phyloP scores from a whole-genome alignment of 2,888 invertebrate species.

The Apocheima hispidaria region DNA sequence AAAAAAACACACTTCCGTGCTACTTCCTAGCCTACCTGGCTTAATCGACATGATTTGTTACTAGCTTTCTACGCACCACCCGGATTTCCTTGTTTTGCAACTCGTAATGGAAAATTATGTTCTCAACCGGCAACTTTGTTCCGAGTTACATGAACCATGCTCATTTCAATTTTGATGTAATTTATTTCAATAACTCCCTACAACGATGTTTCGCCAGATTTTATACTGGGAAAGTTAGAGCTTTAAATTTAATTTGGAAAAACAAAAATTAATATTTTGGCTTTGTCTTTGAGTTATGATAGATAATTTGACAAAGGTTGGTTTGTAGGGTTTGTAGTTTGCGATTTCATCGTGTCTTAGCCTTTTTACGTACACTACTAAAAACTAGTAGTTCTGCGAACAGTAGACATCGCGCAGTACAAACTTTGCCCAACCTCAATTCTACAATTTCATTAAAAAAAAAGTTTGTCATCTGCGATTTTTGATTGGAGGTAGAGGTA shows the following conservation, averaged over 20 bases:
- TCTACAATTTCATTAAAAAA: too few species aligned
- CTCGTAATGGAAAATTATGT: slow-evolving; percentile 56
- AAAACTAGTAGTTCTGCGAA: too few species aligned
- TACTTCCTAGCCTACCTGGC: neutral
- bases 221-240: slow-evolving; percentile 17
- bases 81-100: slow-evolving; percentile 51
- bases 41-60: neutral
- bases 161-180: slow-evolving; percentile 41
- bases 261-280: slow-evolving; percentile 13
- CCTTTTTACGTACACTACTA: neutral
- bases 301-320: slow-evolving; percentile 11
- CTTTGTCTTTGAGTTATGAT: slow-evolving; percentile 20
- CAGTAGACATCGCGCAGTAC: neutral
- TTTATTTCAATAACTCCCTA: slow-evolving; percentile 37
- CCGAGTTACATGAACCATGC: slow-evolving; percentile 39
- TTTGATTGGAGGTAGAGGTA: too few species aligned
- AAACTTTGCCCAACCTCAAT: neutral
- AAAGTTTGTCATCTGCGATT: too few species aligned
- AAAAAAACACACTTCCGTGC: neutral
- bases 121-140: slow-evolving; percentile 46
- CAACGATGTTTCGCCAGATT: slow-evolving; percentile 29
- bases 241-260: slow-evolving; percentile 29
- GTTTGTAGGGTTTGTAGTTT: slow-evolving; percentile 2
- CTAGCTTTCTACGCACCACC: slow-evolving; percentile 37
- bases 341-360: neutral